Evolutionary conservation across 2,113 vertebrate species (phyloP).

Genomic region (Ranitomeya variabilis): DNA sequence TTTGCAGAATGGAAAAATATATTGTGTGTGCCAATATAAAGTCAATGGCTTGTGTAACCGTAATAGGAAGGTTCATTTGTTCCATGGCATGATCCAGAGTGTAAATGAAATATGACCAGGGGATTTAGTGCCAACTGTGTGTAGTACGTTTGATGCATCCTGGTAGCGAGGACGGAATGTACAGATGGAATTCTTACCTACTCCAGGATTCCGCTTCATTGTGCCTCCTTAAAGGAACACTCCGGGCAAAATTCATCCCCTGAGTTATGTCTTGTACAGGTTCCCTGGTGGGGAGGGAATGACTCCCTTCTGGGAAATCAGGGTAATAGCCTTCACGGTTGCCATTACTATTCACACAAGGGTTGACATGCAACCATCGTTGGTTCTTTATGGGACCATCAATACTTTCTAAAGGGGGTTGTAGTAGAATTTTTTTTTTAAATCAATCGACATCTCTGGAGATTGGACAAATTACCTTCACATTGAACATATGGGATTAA

Average conservation of each 20-base stretch:
- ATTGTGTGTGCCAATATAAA: background rate
- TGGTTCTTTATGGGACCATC: too few relatives aligned
- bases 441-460: too few relatives aligned
- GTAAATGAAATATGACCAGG: constrained; percentile 15
- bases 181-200: constrained; percentile 22
- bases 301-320: background rate
- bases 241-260: too few relatives aligned
- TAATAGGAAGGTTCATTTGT: constrained; percentile 21
- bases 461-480: too few relatives aligned
- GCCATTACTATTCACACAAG: too few relatives aligned
- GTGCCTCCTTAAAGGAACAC: background rate
- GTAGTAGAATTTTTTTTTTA: too few relatives aligned
- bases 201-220: background rate
- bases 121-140: background rate
- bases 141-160: background rate
- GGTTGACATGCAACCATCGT: too few relatives aligned
- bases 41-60: too few relatives aligned
- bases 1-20: constrained; percentile 4
- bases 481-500: too few relatives aligned
- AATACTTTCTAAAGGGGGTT: too few relatives aligned
- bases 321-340: too few relatives aligned
- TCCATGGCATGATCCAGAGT: constrained; percentile 23
- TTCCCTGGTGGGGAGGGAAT: background rate
- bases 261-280: background rate
- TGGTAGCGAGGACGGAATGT: constrained; percentile 18